Conservation (phyloP, 2,113 vertebrate species). For the Campylorhamphus procurvoides region DNA sequence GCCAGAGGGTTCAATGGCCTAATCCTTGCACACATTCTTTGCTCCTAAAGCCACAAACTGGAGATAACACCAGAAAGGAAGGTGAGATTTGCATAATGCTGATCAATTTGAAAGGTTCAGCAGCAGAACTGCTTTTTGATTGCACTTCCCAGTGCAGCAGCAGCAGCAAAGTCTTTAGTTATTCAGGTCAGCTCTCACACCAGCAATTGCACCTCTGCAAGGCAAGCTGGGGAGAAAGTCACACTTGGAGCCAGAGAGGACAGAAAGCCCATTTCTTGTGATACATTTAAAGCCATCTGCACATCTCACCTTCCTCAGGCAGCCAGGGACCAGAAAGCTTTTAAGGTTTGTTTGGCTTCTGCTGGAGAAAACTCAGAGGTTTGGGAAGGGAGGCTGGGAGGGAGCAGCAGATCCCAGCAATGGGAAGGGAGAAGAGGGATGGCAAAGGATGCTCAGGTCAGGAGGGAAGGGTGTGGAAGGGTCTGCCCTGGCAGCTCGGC, state of each 20-base stretch:
- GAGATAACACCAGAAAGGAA: not conserved
- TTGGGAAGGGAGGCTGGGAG: not conserved
- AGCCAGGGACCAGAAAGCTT: not conserved
- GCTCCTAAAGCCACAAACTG: not conserved
- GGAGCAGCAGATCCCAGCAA: accelerated
- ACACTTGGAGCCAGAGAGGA: not conserved
- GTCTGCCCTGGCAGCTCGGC: not conserved
- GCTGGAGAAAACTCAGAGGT: not conserved
- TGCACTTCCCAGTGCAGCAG: slow-evolving; percentile 15
- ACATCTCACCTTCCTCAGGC: accelerated
- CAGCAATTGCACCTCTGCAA: slow-evolving; percentile 54
- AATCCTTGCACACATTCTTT: not conserved
- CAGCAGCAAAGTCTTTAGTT: slow-evolving; percentile 24
- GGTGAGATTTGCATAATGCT: slow-evolving; percentile 18
- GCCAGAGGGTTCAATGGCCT: not conserved
- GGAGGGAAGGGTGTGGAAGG: not conserved
- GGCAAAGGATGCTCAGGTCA: not conserved
- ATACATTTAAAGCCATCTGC: not conserved
- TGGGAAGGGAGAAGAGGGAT: not conserved
- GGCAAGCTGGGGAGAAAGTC: not conserved
- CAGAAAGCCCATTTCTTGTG: not conserved
- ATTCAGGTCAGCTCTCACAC: slow-evolving; percentile 73
- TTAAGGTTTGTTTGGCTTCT: slow-evolving; percentile 19
- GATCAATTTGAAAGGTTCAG: not conserved
- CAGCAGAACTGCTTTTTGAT: not conserved